These are phyloP conservation scores for Anguilla japonica DNA, from an alignment of 2,113 vertebrate species.

Conservation along the genomic window DNA sequence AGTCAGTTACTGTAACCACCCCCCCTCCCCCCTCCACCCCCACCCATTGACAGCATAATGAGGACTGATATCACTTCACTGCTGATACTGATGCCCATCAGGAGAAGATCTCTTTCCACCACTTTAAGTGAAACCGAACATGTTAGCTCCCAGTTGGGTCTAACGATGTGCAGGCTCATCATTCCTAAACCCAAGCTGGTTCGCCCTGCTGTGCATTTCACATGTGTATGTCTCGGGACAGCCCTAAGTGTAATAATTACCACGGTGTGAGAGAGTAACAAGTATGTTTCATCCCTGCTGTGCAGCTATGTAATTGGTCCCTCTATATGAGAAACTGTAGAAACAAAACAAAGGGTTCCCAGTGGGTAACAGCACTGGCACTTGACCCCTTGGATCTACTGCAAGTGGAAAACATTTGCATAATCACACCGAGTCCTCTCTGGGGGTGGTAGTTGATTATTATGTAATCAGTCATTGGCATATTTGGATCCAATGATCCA, in stretches of 20 bases:
- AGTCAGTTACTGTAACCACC: constrained; percentile 54
- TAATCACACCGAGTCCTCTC: constrained; percentile 69
- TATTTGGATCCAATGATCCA: constrained; percentile 32
- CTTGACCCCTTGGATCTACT: constrained; percentile 68
- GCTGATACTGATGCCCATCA: constrained; percentile 47
- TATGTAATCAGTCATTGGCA: constrained; percentile 69
- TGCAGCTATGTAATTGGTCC: constrained; percentile 69
- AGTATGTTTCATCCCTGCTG: constrained; percentile 69
- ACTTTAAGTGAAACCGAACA: constrained; percentile 12
- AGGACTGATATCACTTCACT: constrained; percentile 38
- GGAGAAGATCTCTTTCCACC: constrained; percentile 42
- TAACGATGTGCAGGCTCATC: neutral
- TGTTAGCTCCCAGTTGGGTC: neutral
- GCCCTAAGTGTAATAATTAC: constrained; percentile 70
- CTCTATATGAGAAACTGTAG: constrained; percentile 71
- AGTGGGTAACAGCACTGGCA: constrained; percentile 60
- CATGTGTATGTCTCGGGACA: neutral
- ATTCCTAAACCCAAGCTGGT: neutral
- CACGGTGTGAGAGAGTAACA: constrained; percentile 67
- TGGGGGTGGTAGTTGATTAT: constrained; percentile 69
- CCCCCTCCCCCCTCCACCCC: constrained; percentile 25
- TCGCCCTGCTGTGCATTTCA: neutral
- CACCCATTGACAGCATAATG: constrained; percentile 46
- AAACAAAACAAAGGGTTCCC: constrained; percentile 72
- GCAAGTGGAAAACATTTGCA: constrained; percentile 73